Percentiles rank a stretch among this genome's conserved stretches.
Conservation (phyloP, 1,140 invertebrate species). For the Aphelinus atriplicis region DNA sequence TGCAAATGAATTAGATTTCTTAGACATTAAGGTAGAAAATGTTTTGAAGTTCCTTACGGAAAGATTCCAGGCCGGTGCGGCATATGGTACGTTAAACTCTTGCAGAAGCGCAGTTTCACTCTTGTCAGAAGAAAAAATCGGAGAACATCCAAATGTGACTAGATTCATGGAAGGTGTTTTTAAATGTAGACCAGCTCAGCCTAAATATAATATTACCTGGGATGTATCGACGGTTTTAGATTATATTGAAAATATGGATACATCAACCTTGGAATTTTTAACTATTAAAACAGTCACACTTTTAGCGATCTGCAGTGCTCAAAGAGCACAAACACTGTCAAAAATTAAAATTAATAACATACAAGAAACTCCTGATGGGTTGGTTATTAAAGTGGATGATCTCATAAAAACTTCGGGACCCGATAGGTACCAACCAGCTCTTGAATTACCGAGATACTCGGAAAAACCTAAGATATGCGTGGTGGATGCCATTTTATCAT, state of each 20-base stretch:
- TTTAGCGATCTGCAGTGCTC: conserved; percentile 33
- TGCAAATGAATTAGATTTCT: conserved; percentile 4
- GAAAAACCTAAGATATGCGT: conserved; percentile 36
- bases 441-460: conserved; percentile 37
- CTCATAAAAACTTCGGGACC: conserved; percentile 42
- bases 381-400: conserved; percentile 40
- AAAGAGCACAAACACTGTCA: conserved; percentile 45
- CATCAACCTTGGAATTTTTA: conserved; percentile 29
- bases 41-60: conserved; percentile 36
- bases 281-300: conserved; percentile 38
- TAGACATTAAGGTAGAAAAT: conserved; percentile 5
- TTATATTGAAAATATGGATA: conserved; percentile 34
- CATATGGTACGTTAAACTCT: conserved; percentile 44
- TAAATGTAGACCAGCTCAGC: conserved; percentile 38
- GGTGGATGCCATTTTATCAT: conserved; percentile 23
- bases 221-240: conserved; percentile 45
- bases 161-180: conserved; percentile 45
- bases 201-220: conserved; percentile 48
- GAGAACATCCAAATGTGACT: conserved; percentile 40
- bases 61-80: conserved; percentile 16
- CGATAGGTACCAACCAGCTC: conserved; percentile 39
- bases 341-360: conserved; percentile 43
- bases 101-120: conserved; percentile 18
- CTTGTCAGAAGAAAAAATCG: conserved; percentile 23
- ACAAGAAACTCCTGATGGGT: not conserved